Evolutionary conservation across 2,888 invertebrate genomes (phyloP), one percentile per base, ranked within the genome.

Genomic region (Dexiosoma caninum): DNA sequence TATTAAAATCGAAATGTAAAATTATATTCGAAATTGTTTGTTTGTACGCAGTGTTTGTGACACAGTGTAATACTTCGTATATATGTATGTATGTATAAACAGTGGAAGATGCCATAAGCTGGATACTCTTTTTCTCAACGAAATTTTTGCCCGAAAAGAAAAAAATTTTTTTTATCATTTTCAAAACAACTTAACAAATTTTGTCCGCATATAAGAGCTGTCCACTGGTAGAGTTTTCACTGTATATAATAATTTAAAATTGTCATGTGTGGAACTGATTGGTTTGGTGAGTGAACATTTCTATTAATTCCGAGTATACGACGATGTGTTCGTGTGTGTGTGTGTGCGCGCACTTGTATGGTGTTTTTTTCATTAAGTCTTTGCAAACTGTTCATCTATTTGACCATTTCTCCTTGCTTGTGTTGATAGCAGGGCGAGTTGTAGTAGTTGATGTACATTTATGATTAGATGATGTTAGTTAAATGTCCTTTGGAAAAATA

Each of bases 1-100:
- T 51, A 74, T 70, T 75, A 66, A 70, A 75, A 64, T 66, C 51
- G 59, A 66, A 72, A 77, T 77, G 44, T 77, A 32, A 35, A 55
- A 55, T 70, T 49, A 32, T 70, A 70, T 57, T 49, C 49, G 30
- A 40, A 46, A 55, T 57, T 40, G 37, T 40, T 70, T 46, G 35
- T n/a, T 14, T 60, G 3, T 21, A n/a, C 12, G 49, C 42, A n/a
- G 23, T 59, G 62, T n/a, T 40, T 44, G 10, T 72, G 62, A 64
- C 44, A 72, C 14, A 44, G 44, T 72, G 16, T 57, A 46, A 44
- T 53, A 16, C 32, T 44, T 44, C 6, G 30, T 27, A 21, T 46
- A 14, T 14, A 1, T 14, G 44, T 32, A 21, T 32, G 12, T n/a
- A n/a, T n/a, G n/a, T n/a, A n/a, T n/a, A n/a, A n/a, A n/a, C n/a